phyloP scores from a whole-genome alignment of 2,888 invertebrate species.

The Tolmerus cingulatus region DNA sequence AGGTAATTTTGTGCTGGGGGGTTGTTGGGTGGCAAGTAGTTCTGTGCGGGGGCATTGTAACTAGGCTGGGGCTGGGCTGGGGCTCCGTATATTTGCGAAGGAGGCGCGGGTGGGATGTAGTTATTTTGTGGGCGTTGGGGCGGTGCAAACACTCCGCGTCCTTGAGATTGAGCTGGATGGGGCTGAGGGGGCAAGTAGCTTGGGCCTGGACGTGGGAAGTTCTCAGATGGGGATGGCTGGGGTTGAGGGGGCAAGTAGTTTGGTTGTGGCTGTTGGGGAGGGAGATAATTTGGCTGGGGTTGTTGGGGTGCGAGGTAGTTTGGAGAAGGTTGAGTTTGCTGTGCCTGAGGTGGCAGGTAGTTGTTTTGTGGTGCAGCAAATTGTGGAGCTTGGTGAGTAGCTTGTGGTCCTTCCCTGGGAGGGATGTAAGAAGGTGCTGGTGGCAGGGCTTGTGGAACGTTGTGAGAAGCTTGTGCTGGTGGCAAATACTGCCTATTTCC shows the following conservation, averaged over 20 bases:
- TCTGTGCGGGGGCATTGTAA: not conserved
- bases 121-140: not conserved
- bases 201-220: not conserved
- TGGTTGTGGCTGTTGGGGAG: not conserved
- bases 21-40: not conserved
- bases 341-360: not conserved
- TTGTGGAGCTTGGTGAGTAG: not conserved
- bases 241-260: not conserved
- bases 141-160: not conserved
- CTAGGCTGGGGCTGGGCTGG: not conserved
- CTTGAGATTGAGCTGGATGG: not conserved
- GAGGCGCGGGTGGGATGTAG: not conserved
- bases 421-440: not conserved
- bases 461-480: not conserved
- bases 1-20: not conserved
- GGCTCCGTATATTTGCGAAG: not conserved
- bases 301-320: not conserved
- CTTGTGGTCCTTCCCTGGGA: not conserved
- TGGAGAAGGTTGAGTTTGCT: not conserved
- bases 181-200: not conserved
- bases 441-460: not conserved
- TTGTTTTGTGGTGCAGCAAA: not conserved
- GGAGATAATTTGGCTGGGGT: not conserved
- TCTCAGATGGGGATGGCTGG: not conserved
- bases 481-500: constrained; percentile 1